Evolutionary conservation across 2,113 vertebrate species (phyloP).

Genomic region (Heloderma charlesbogerti): DNA sequence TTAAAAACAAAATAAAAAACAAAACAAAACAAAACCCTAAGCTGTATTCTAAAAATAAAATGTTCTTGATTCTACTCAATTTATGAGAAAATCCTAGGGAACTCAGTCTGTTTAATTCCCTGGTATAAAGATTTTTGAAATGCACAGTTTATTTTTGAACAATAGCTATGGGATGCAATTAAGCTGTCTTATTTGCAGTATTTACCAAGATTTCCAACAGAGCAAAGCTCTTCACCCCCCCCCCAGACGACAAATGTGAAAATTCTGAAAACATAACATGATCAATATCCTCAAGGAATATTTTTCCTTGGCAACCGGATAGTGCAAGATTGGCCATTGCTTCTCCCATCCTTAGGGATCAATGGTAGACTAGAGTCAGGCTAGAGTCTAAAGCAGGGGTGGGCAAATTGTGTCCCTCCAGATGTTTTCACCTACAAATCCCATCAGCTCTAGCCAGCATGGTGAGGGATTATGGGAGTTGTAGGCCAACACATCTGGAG

Average conservation of each 20-base stretch:
- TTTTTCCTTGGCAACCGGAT: background rate
- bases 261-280: background rate
- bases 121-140: slow-evolving; percentile 59
- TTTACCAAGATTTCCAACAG: background rate
- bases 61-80: slow-evolving; percentile 44
- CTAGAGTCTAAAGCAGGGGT: no score
- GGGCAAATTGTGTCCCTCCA: no score
- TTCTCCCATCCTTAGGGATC: background rate
- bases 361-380: background rate
- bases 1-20: background rate
- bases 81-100: slow-evolving; percentile 45
- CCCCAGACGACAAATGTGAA: background rate
- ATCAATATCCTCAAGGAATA: slow-evolving; percentile 19
- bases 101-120: slow-evolving; percentile 30
- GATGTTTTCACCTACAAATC: no score
- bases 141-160: slow-evolving; percentile 48
- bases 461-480: no score
- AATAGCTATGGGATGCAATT: slow-evolving; percentile 50
- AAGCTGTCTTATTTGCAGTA: slow-evolving; percentile 43
- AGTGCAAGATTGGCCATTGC: background rate
- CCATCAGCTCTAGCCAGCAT: no score
- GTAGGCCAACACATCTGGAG: no score
- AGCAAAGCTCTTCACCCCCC: background rate
- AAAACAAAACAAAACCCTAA: background rate
- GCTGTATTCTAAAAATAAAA: background rate